Base-by-base conservation (phyloP, 2,113 vertebrate species). In the Talpa occidentalis region DNA sequence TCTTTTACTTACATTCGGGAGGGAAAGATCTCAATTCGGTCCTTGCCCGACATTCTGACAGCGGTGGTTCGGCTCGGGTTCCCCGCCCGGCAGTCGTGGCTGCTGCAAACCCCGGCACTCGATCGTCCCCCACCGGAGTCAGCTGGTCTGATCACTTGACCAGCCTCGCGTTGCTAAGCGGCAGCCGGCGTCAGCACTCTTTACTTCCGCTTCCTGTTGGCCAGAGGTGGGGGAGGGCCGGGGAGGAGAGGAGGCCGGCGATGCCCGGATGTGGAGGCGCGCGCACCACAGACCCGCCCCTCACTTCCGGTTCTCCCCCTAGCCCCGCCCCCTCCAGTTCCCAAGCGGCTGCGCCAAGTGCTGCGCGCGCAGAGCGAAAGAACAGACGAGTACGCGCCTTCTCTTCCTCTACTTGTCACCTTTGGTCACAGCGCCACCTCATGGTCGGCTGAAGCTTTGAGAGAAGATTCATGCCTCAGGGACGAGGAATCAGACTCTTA, bases 21-120 rank as follows among this genome's bases (percentile, higher is more conserved):
- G 7, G 99, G 99, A 97, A 99, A 99, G 91, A 99, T 96, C 97
- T 99, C 99, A 97, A 99, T 99, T 98, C 99, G 98, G 12, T 99
- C 99, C 98, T 99, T 99, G 96, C 98, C 98, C 89, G 99, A 99
- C 99, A 99, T 99, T 94, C 96, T 98, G 97, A 64, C 42, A 47
- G 56, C 6, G n/a, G 4, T 37, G 1, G 30, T 30, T 3, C 14
- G 14, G 83, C 40, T 40, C 22, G 1, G 26, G 26, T 16, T 30
- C n/a, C 60, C 16, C 4, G 72, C 67, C 42, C 6, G 62, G 66
- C 8, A 56, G 81, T 5, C 32, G 28, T 0, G n/a, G 64, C 5
- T 22, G 22, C 60, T 22, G 60, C 24, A 24, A 28, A 5, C 67
- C 32, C 79, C 37, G 21, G 64, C 56, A 44, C 95, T 5, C 15